These are phyloP conservation scores for Glyphotaelius pellucidus DNA, from an alignment of 2,888 invertebrate genomes.

Conservation along the genomic window DNA sequence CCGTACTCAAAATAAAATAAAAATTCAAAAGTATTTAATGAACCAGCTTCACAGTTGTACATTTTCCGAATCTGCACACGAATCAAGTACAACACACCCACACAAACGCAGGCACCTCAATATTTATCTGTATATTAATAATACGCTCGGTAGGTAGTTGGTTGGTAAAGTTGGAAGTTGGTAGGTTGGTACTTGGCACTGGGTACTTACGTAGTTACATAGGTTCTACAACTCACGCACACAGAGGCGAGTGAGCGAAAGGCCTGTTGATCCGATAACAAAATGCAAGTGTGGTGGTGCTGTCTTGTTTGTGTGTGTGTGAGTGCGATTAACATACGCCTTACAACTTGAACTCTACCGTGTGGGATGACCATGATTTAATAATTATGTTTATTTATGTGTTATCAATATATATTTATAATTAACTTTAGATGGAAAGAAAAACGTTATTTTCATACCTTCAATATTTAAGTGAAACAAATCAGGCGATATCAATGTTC, in stretches of 20 bases:
- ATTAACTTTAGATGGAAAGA: too few relatives aligned
- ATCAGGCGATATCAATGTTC: too few relatives aligned
- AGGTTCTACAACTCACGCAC: neutral
- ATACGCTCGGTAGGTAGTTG: neutral
- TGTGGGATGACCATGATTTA: constrained; percentile 6
- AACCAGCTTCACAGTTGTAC: neutral
- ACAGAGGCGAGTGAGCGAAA: constrained; percentile 18
- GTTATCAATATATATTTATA: too few relatives aligned
- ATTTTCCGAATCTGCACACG: neutral
- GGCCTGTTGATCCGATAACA: constrained; percentile 44
- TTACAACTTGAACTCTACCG: constrained; percentile 36
- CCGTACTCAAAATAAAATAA: neutral
- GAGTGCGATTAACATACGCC: constrained; percentile 34
- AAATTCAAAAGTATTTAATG: neutral
- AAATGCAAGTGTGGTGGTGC: constrained; percentile 11
- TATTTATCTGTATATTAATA: constrained; percentile 39
- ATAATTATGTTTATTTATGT: neutral
- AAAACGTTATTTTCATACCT: too few relatives aligned
- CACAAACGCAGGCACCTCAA: constrained; percentile 30
- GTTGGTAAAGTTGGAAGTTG: neutral
- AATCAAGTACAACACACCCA: constrained; percentile 34
- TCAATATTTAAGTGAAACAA: too few relatives aligned
- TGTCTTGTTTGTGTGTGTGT: neutral
- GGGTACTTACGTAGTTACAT: neutral
- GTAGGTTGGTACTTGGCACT: neutral